These are phyloP conservation scores for Chymomyza costata DNA, from an alignment of 1,140 invertebrate genomes.

Conservation along the genomic window DNA sequence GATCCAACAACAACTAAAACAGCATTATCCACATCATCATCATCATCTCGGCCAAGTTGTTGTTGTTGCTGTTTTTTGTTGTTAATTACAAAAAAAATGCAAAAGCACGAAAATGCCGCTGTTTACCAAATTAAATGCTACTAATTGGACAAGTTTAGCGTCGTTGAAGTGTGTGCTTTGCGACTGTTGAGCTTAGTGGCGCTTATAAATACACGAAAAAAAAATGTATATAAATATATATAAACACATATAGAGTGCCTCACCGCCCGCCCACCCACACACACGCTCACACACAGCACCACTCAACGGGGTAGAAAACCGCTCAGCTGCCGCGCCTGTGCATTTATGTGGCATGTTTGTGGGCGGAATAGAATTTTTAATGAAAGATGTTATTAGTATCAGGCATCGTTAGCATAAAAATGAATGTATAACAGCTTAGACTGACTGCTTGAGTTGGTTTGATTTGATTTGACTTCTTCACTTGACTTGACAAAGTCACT, in stretches of 20 bases:
- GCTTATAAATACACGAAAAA: no score
- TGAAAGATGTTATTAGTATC: slow-evolving; percentile 70
- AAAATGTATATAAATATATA: no score
- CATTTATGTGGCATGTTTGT: slow-evolving; percentile 7
- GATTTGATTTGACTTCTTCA: no score
- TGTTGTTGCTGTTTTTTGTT: slow-evolving; percentile 36
- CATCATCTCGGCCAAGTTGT: slow-evolving; percentile 10
- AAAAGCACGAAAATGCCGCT: slow-evolving; percentile 71
- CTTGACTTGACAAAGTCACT: no score
- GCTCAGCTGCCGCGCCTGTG: no score
- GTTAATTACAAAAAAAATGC: slow-evolving; percentile 71
- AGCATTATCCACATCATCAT: slow-evolving; percentile 12
- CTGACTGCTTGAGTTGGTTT: no score
- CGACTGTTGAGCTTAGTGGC: slow-evolving; percentile 32
- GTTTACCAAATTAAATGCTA: slow-evolving; percentile 73
- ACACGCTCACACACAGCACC: no score
- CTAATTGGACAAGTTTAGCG: slow-evolving; percentile 72
- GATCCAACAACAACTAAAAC: slow-evolving; percentile 14
- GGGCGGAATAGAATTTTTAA: slow-evolving; percentile 68
- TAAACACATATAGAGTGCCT: no score
- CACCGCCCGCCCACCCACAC: no score
- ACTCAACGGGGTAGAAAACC: no score
- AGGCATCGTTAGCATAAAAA: slow-evolving; percentile 68
- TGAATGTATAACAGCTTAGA: no score
- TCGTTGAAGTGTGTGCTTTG: slow-evolving; percentile 59